Evolutionary conservation across 37 sponge, comb jelly and placozoan species (phyloP).

Genomic region (Cliona cf. orientalis): DNA sequence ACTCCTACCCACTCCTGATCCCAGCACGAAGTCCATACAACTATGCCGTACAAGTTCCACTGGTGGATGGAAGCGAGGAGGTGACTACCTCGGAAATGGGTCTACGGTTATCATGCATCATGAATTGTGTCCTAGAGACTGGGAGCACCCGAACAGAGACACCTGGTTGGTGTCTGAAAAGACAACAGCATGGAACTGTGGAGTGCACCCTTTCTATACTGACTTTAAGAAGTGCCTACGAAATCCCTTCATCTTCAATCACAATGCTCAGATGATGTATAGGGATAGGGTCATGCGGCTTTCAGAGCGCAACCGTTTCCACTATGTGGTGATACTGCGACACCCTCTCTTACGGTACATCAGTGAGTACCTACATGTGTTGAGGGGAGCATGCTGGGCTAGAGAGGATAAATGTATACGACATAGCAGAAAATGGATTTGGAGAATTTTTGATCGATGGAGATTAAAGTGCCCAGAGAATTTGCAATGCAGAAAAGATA

Average conservation of each 20-base stretch:
- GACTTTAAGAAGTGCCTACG: constrained; percentile 54
- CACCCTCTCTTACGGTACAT: constrained; percentile 60
- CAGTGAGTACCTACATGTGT: constrained; percentile 72
- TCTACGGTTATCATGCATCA: neutral
- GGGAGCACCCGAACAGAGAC: neutral
- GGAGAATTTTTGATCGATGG: too few relatives aligned
- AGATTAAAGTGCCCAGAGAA: too few relatives aligned
- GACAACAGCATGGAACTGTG: constrained; percentile 78
- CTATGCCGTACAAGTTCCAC: neutral
- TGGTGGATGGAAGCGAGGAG: neutral
- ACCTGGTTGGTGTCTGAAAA: constrained; percentile 73
- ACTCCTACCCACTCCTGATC: neutral
- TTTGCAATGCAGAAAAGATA: too few relatives aligned
- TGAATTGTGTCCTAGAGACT: neutral
- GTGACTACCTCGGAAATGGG: neutral
- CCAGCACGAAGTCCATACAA: neutral
- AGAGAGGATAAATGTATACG: constrained; percentile 28
- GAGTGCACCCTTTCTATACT: constrained; percentile 64
- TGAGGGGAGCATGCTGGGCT: constrained; percentile 65
- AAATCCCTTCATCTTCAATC: neutral
- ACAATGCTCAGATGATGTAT: neutral
- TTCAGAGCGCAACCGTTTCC: constrained; percentile 4
- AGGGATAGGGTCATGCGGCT: too few relatives aligned
- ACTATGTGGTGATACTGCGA: constrained; percentile 55
- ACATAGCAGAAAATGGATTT: too few relatives aligned